Conservation (phyloP, 2,113 vertebrate genomes). For the Procavia capensis region DNA sequence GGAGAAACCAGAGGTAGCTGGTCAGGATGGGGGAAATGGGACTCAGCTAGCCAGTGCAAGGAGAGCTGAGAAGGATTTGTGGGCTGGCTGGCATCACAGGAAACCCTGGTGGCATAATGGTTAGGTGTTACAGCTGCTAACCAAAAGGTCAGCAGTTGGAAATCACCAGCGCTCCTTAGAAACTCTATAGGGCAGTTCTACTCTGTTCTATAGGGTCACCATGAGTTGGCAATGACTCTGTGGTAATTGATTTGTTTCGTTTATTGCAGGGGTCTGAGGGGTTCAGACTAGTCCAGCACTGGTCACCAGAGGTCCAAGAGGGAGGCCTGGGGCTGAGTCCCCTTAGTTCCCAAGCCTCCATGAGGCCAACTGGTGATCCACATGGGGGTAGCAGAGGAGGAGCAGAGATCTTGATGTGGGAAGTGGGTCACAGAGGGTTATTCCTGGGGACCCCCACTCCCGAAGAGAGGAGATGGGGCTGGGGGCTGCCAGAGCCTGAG, state of each 20-base stretch:
- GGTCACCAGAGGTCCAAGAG: neutral
- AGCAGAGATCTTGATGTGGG: neutral
- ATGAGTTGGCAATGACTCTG: no score
- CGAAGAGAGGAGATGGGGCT: neutral
- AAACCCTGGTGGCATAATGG: no score
- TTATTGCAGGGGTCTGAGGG: neutral
- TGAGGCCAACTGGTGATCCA: neutral
- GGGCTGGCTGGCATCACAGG: neutral
- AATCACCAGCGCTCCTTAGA: no score
- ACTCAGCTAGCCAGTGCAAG: neutral
- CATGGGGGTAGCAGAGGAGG: neutral
- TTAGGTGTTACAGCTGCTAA: no score
- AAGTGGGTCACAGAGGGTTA: neutral
- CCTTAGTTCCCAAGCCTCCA: neutral
- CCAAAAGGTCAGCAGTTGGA: no score
- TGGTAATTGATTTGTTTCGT: no score
- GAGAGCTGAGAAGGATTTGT: neutral
- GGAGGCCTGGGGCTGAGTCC: no score
- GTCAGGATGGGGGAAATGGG: neutral
- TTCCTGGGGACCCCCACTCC: neutral
- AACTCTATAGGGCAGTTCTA: no score
- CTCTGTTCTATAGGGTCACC: no score
- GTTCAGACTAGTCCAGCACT: neutral
- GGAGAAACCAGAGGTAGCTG: neutral
- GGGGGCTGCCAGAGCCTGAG: neutral